These are phyloP conservation scores for Protophormia terraenovae DNA, from an alignment of 2,888 invertebrate species.

Conservation along the genomic window DNA sequence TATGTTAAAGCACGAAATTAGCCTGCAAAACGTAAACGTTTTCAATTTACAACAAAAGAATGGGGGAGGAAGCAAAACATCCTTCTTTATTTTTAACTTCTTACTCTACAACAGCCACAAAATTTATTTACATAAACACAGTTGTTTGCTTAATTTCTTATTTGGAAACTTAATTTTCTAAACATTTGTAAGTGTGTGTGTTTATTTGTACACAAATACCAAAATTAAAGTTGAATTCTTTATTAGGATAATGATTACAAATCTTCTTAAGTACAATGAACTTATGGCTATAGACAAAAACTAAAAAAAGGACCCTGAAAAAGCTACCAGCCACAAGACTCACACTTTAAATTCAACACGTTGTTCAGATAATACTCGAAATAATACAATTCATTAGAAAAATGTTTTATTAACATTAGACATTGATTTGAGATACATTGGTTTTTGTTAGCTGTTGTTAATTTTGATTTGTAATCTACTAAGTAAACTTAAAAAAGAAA, in stretches of 20 bases:
- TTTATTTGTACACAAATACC: constrained; percentile 18
- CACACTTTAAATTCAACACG: constrained; percentile 52
- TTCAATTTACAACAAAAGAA: neutral
- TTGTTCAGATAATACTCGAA: constrained; percentile 40
- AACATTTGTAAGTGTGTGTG: constrained; percentile 6
- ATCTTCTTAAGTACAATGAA: constrained; percentile 54
- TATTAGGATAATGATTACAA: constrained; percentile 67
- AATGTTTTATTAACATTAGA: neutral
- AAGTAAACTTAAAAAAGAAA: constrained; percentile 46
- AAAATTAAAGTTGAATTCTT: constrained; percentile 57
- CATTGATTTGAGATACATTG: constrained; percentile 6
- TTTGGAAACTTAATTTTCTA: constrained; percentile 54
- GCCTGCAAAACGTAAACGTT: neutral
- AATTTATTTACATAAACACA: constrained; percentile 34
- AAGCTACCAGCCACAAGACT: constrained; percentile 38
- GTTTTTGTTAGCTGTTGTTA: neutral
- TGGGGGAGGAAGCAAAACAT: neutral
- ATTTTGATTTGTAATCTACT: constrained; percentile 47
- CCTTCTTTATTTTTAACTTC: neutral
- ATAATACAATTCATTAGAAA: constrained; percentile 57
- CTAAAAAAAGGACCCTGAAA: constrained; percentile 1
- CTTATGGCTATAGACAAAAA: constrained; percentile 21
- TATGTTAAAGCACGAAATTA: neutral
- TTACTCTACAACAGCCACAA: neutral
- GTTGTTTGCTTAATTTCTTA: constrained; percentile 46